Conservation (phyloP, 30 jellyfish, hydroid and myxozoan species). For the Hydractinia symbiolongicarpus region DNA sequence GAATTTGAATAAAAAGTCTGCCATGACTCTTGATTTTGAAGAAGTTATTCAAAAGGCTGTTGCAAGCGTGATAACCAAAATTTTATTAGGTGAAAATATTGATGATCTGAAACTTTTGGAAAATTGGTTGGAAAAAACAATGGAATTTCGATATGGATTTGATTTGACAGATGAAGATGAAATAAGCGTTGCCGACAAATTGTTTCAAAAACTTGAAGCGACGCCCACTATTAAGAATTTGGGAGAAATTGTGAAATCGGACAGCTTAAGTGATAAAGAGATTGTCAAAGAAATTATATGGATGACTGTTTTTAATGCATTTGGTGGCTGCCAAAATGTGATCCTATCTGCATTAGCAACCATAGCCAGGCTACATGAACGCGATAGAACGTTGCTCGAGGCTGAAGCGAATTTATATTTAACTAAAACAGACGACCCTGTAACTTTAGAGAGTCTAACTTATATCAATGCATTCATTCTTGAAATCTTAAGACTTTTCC, state of each 20-base stretch:
- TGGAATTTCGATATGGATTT: neutral
- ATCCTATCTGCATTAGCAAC: neutral
- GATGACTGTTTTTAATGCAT: constrained; percentile 4
- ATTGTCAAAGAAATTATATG: neutral
- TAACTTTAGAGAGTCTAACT: neutral
- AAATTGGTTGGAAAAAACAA: neutral
- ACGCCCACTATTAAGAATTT: neutral
- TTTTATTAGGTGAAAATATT: neutral
- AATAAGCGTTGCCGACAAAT: neutral
- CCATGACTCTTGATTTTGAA: neutral
- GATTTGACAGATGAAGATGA: constrained; percentile 8
- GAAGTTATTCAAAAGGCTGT: neutral
- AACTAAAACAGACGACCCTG: neutral
- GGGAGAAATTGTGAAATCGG: neutral
- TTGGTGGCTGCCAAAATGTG: constrained; percentile 4
- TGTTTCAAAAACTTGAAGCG: neutral
- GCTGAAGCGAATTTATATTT: neutral
- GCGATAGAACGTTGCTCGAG: neutral
- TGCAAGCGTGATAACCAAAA: neutral
- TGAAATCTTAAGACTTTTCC: neutral
- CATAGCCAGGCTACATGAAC: neutral
- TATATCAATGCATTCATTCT: neutral
- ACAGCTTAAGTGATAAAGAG: neutral
- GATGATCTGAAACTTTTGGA: neutral
- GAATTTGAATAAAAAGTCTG: neutral